phyloP scores from a whole-genome alignment of 2,888 invertebrate genomes.

The Agrochola litura region DNA sequence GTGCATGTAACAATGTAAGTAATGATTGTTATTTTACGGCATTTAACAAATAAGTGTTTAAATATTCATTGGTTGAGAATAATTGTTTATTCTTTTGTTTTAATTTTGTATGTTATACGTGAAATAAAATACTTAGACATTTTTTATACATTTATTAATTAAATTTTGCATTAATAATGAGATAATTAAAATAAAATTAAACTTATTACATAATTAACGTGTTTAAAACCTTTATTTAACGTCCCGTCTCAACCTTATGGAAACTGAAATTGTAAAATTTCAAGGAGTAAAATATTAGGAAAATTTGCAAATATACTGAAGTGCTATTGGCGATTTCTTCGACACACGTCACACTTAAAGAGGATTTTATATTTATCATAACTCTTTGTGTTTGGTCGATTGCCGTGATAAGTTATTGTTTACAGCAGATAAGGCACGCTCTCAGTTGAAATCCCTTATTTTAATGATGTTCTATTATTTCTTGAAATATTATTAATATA shows the following conservation, averaged over 20 bases:
- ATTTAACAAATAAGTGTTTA: not conserved
- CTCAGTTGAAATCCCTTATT: not conserved
- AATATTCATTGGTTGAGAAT: not conserved
- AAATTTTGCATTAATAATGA: not conserved
- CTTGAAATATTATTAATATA: not conserved
- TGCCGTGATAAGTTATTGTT: slow-evolving; percentile 9
- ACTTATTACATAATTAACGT: slow-evolving; percentile 1
- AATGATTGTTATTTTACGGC: not conserved
- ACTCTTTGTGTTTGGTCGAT: not conserved
- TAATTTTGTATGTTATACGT: not conserved
- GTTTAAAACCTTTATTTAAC: slow-evolving; percentile 8
- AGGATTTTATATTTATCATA: not conserved
- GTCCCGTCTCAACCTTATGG: not conserved
- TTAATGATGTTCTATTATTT: not conserved
- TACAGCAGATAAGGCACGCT: not conserved
- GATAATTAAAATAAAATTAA: slow-evolving; percentile 15
- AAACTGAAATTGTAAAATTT: not conserved
- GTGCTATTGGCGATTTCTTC: not conserved
- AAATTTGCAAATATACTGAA: not conserved
- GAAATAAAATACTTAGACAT: slow-evolving; percentile 22
- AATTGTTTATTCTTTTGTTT: not conserved
- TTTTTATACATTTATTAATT: slow-evolving; percentile 27
- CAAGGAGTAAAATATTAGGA: not conserved
- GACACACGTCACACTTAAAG: not conserved
- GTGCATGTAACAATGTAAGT: slow-evolving; percentile 13